Percentiles rank a stretch among this genome's conserved stretches.
Conservation (phyloP, 2,888 invertebrate species). For the Brenthis ino region DNA sequence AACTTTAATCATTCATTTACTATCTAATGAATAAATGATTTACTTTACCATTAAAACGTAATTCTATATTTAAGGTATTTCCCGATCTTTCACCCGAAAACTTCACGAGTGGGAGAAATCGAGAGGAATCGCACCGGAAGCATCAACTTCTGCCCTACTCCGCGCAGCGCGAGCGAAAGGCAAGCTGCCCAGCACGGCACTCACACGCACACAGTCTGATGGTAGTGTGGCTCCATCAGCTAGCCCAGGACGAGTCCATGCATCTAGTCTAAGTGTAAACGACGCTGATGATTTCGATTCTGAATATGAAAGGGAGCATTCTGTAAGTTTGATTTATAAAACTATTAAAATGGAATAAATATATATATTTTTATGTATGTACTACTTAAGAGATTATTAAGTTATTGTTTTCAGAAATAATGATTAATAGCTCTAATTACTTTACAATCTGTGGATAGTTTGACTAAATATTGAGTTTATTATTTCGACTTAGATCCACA, state of each 20-base stretch:
- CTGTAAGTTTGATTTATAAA: conserved; percentile 50
- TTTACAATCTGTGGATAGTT: too few species aligned
- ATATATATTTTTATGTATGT: too few species aligned
- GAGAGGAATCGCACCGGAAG: conserved; percentile 92
- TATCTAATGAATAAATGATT: too few species aligned
- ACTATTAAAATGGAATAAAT: neutral
- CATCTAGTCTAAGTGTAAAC: conserved; percentile 88
- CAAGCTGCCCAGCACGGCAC: conserved; percentile 60
- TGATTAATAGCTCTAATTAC: too few species aligned
- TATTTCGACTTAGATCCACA: too few species aligned
- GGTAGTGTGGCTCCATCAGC: conserved; percentile 86
- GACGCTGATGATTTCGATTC: conserved; percentile 85
- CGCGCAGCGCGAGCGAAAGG: conserved; percentile 70
- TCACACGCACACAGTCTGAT: conserved; percentile 89
- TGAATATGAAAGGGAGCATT: conserved; percentile 79
- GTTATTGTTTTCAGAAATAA: too few species aligned
- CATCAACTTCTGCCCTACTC: conserved; percentile 91
- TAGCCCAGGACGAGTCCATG: conserved; percentile 84
- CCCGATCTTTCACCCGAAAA: conserved; percentile 93
- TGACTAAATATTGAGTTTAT: too few species aligned
- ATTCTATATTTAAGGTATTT: conserved; percentile 80
- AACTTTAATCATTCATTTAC: too few species aligned
- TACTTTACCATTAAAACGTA: too few species aligned
- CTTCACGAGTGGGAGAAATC: conserved; percentile 96
- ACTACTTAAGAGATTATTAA: too few species aligned